These are phyloP conservation scores for Oreochromis spilurus DNA, from an alignment of 2,113 vertebrate genomes.

Conservation along the genomic window DNA sequence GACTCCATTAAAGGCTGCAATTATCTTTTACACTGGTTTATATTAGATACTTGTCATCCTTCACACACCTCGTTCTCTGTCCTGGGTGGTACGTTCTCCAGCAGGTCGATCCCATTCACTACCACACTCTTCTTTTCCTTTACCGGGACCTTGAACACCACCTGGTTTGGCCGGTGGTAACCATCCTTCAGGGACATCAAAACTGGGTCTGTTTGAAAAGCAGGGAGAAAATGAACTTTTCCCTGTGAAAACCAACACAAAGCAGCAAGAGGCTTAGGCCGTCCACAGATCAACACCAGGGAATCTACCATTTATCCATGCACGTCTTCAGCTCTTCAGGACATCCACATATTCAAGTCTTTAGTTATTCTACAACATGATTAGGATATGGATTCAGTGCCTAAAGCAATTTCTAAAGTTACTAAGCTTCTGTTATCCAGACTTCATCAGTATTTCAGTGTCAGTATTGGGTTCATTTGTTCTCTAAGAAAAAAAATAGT, in stretches of 20 bases:
- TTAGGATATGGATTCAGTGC: neutral
- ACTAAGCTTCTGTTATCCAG: neutral
- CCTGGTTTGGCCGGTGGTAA: constrained; percentile 81
- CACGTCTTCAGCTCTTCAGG: neutral
- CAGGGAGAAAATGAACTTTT: neutral
- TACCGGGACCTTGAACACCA: constrained; percentile 88
- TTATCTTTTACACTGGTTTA: neutral
- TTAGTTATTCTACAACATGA: neutral
- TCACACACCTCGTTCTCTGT: constrained; percentile 87
- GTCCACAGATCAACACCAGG: neutral
- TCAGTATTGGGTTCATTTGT: neutral
- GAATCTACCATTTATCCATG: neutral
- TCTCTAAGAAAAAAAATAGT: neutral
- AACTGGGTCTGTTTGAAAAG: constrained; percentile 80
- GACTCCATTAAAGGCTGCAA: neutral
- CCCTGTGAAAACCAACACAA: neutral
- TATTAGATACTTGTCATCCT: neutral
- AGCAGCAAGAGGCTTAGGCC: neutral
- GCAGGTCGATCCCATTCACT: constrained; percentile 91
- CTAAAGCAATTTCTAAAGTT: neutral
- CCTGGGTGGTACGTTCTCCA: constrained; percentile 92
- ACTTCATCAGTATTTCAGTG: neutral
- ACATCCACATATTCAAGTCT: neutral
- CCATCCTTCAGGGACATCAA: constrained; percentile 94
- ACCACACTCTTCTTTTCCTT: constrained; percentile 89